phyloP scores from a whole-genome alignment of 2,888 invertebrate species.

The Nomada lathburiana region DNA sequence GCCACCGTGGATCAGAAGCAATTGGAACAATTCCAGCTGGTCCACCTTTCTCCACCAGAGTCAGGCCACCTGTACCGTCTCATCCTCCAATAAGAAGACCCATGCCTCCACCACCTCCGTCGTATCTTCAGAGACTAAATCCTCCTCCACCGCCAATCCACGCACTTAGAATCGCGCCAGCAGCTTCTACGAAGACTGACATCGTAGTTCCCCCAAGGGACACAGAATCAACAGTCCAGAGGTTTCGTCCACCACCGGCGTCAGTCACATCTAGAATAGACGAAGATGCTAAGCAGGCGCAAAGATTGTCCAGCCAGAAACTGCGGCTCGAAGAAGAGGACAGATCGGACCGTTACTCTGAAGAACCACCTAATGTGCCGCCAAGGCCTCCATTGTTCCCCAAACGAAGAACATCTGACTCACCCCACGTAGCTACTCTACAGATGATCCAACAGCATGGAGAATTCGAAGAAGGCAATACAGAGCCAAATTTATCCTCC shows the following conservation, averaged over 20 bases:
- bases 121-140: slow-evolving; percentile 84
- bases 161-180: slow-evolving; percentile 50
- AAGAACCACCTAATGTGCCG: slow-evolving; percentile 82
- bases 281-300: slow-evolving; percentile 51
- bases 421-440: slow-evolving; percentile 87
- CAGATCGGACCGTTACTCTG: slow-evolving; percentile 77
- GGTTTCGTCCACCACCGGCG: slow-evolving; percentile 67
- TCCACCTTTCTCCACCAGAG: slow-evolving; percentile 66
- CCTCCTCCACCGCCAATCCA: slow-evolving; percentile 85
- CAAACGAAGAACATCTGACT: slow-evolving; percentile 84
- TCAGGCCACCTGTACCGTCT: slow-evolving; percentile 70
- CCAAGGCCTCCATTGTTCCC: slow-evolving; percentile 84
- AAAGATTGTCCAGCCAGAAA: slow-evolving; percentile 47
- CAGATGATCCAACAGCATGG: slow-evolving; percentile 88
- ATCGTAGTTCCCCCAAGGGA: slow-evolving; percentile 52
- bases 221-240: slow-evolving; percentile 65
- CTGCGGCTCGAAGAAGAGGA: slow-evolving; percentile 78
- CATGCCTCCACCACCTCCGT: slow-evolving; percentile 79
- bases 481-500: slow-evolving; percentile 30
- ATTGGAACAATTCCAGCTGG: slow-evolving; percentile 78
- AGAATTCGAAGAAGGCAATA: slow-evolving; percentile 70
- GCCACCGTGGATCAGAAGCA: slow-evolving; percentile 81
- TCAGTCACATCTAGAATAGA: slow-evolving; percentile 47
- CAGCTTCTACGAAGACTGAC: slow-evolving; percentile 60
- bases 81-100: slow-evolving; percentile 76